Percentiles rank a stretch among this genome's conserved stretches.
Evolutionary conservation across 2,888 invertebrate genomes (phyloP).

Genomic region (Leucania comma): DNA sequence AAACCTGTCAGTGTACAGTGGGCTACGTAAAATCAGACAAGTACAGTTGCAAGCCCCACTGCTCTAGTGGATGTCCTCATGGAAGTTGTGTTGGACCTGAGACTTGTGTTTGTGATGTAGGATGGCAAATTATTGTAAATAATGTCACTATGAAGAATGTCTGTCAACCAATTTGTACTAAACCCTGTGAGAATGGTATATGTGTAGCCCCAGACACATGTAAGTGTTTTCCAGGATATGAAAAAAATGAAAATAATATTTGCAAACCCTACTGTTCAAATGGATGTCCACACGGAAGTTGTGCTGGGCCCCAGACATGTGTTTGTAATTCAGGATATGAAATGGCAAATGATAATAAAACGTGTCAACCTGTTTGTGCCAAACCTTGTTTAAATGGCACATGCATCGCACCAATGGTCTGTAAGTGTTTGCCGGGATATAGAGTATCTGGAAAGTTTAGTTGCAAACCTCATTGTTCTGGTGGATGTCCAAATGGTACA

Average conservation of each 20-base stretch:
- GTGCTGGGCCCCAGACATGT: conserved; percentile 22
- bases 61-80: conserved; percentile 34
- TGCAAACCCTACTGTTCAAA: conserved; percentile 33
- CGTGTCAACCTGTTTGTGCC: conserved; percentile 28
- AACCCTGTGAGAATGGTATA: conserved; percentile 26
- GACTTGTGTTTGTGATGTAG: conserved; percentile 36
- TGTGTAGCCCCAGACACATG: conserved; percentile 25
- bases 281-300: conserved; percentile 33
- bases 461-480: conserved; percentile 43
- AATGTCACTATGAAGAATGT: conserved; percentile 7
- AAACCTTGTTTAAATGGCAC: conserved; percentile 29
- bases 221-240: conserved; percentile 19
- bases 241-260: neutral
- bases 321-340: conserved; percentile 29
- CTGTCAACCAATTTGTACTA: conserved; percentile 30
- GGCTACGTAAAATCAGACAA: conserved; percentile 8
- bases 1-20: conserved; percentile 11
- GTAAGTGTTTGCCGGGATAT: conserved; percentile 30
- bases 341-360: conserved; percentile 8
- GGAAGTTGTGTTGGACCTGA: conserved; percentile 46
- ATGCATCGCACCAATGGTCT: conserved; percentile 23
- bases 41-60: conserved; percentile 38
- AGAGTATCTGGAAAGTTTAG: neutral
- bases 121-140: neutral
- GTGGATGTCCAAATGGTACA: conserved; percentile 25